These are phyloP conservation scores for Zalophus californianus DNA, from an alignment of 2,797 vertebrate genomes.

Conservation along the genomic window DNA sequence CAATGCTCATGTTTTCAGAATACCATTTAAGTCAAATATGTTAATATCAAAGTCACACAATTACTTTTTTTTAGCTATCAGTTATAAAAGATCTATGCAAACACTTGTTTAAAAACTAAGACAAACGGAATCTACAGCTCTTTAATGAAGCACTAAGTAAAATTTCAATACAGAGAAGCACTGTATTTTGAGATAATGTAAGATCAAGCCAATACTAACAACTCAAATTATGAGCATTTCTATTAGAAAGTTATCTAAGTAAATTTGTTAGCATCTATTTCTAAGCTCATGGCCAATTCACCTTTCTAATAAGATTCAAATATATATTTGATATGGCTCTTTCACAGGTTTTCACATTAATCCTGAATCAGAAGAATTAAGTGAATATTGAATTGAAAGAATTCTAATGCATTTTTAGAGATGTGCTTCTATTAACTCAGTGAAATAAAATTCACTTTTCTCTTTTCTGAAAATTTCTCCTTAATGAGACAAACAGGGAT, in stretches of 20 bases:
- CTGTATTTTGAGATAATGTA: slow-evolving; percentile 58
- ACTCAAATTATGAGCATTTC: slow-evolving; percentile 60
- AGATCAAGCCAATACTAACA: slow-evolving; percentile 56
- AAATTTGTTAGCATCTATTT: slow-evolving; percentile 51
- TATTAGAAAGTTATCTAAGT: slow-evolving; percentile 44
- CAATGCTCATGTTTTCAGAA: slow-evolving; percentile 75
- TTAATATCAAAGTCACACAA: slow-evolving; percentile 68
- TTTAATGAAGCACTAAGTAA: slow-evolving; percentile 45
- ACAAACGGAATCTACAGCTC: slow-evolving; percentile 44
- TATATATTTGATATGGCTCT: slow-evolving; percentile 31
- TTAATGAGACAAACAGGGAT: slow-evolving; percentile 22
- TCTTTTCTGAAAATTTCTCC: slow-evolving; percentile 41
- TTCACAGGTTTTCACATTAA: slow-evolving; percentile 32
- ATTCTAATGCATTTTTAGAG: slow-evolving; percentile 41
- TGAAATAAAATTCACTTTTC: slow-evolving; percentile 19
- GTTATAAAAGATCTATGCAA: slow-evolving; percentile 60
- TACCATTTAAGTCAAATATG: slow-evolving; percentile 57
- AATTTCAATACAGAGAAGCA: slow-evolving; percentile 63
- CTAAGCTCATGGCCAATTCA: slow-evolving; percentile 47
- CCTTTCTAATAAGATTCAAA: slow-evolving; percentile 49
- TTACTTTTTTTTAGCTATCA: slow-evolving; percentile 70
- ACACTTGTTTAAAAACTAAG: slow-evolving; percentile 63
- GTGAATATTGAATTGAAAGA: background rate
- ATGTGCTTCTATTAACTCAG: slow-evolving; percentile 44
- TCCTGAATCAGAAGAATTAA: slow-evolving; percentile 46